These are phyloP conservation scores for Poecilia velifera DNA, from an alignment of 2,797 vertebrate genomes.

Conservation along the genomic window DNA sequence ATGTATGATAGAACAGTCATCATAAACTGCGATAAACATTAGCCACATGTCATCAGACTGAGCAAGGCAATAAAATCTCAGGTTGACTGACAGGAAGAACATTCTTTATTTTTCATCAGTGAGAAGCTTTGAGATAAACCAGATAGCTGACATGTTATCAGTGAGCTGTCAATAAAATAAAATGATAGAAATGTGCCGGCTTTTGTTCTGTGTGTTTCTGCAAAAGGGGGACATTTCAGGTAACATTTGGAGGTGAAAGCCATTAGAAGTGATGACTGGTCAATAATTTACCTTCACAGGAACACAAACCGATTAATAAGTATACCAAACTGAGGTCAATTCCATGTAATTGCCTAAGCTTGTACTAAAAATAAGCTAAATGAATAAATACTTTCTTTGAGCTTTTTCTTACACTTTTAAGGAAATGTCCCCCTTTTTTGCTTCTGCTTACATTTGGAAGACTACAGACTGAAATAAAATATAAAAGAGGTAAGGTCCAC, in stretches of 20 bases:
- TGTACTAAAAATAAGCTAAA: no score
- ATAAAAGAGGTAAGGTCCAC: constrained; percentile 28
- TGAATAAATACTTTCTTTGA: background rate
- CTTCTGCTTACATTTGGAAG: constrained; percentile 26
- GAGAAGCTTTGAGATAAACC: background rate
- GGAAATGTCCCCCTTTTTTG: background rate
- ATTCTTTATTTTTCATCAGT: constrained; percentile 12
- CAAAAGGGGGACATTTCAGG: constrained; percentile 10
- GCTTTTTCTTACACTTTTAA: background rate
- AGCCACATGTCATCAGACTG: constrained; percentile 16
- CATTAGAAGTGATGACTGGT: constrained; percentile 43
- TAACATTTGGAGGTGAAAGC: constrained; percentile 59
- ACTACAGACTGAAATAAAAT: constrained; percentile 21
- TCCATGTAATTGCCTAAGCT: constrained; percentile 44
- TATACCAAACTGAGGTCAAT: constrained; percentile 33
- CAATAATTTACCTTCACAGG: constrained; percentile 74
- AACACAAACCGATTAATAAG: constrained; percentile 51
- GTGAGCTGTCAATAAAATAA: constrained; percentile 9
- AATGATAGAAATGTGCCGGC: constrained; percentile 16
- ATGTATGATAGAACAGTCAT: constrained; percentile 9
- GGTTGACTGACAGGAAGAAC: background rate
- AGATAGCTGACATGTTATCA: constrained; percentile 21
- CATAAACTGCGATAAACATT: constrained; percentile 47
- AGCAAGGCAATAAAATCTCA: constrained; percentile 45
- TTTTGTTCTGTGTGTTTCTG: constrained; percentile 13